Evolutionary conservation across 2,113 vertebrate species (phyloP).

Genomic region (Spilogale gracilis): DNA sequence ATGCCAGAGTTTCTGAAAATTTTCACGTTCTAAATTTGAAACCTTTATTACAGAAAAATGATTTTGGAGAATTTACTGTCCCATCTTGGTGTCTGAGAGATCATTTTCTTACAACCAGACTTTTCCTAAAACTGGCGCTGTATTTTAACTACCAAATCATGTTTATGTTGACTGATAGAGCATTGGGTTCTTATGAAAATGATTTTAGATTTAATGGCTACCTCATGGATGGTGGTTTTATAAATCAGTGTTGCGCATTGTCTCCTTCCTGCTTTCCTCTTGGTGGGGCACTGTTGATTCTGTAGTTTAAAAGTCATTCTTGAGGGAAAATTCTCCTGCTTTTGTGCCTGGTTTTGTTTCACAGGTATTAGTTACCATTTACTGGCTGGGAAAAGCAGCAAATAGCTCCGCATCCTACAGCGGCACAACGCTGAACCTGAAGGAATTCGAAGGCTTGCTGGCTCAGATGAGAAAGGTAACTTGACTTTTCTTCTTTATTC

Average conservation of each 20-base stretch:
- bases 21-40: conserved; percentile 53
- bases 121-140: conserved; percentile 41
- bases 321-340: background rate
- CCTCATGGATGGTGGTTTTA: conserved; percentile 10
- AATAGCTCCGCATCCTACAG: conserved; percentile 94
- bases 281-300: background rate
- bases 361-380: conserved; percentile 98
- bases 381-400: conserved; percentile 97
- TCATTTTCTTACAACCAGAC: conserved; percentile 25
- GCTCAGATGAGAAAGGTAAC: conserved; percentile 98
- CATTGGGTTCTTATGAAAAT: conserved; percentile 52
- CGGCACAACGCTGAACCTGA: conserved; percentile 96
- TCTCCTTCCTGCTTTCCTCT: conserved; percentile 5
- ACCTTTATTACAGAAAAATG: conserved; percentile 1
- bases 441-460: conserved; percentile 96
- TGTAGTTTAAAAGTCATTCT: background rate
- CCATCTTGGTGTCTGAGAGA: background rate
- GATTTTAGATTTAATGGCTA: conserved; percentile 67
- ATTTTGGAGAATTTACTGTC: conserved; percentile 13
- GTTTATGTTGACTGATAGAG: conserved; percentile 47
- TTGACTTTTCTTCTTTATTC: conserved; percentile 6
- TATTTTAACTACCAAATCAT: conserved; percentile 40
- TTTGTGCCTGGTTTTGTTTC: conserved; percentile 12
- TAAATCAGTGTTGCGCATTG: conserved; percentile 22
- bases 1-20: conserved; percentile 1